Conservation (phyloP, 2,113 vertebrate species). For the Aspidoscelis tigris region DNA sequence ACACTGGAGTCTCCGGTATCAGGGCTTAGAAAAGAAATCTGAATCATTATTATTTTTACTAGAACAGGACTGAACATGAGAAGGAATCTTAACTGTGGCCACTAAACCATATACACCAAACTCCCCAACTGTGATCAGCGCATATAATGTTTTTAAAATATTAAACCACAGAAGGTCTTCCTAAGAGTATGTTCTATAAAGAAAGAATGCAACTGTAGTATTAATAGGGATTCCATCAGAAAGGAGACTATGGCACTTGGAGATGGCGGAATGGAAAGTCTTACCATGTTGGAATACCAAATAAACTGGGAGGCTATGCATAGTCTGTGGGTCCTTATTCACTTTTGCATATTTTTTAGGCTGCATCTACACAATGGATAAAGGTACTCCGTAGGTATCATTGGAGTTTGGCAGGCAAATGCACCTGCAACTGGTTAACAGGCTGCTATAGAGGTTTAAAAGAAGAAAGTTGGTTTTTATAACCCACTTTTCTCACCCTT, state of each 20-base stretch:
- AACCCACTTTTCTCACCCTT: too few relatives aligned
- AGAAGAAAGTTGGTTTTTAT: too few relatives aligned
- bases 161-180: background rate
- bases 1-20: background rate
- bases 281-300: background rate
- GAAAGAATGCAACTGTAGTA: background rate
- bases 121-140: background rate
- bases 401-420: too few relatives aligned
- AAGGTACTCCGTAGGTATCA: too few relatives aligned
- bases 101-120: conserved; percentile 25
- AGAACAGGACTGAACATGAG: conserved; percentile 34
- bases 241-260: background rate
- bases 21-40: background rate
- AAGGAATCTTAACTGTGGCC: background rate
- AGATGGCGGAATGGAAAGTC: background rate
- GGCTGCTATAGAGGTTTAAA: too few relatives aligned
- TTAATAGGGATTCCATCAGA: background rate
- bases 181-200: background rate
- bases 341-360: background rate
- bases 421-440: too few relatives aligned
- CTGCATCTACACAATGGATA: too few relatives aligned
- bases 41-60: conserved; percentile 20
- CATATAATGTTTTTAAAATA: conserved; percentile 1
- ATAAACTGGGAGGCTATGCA: background rate
- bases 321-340: background rate